These are phyloP conservation scores for Papilio polyxenes DNA, from an alignment of 1,140 invertebrate species.

Conservation along the genomic window DNA sequence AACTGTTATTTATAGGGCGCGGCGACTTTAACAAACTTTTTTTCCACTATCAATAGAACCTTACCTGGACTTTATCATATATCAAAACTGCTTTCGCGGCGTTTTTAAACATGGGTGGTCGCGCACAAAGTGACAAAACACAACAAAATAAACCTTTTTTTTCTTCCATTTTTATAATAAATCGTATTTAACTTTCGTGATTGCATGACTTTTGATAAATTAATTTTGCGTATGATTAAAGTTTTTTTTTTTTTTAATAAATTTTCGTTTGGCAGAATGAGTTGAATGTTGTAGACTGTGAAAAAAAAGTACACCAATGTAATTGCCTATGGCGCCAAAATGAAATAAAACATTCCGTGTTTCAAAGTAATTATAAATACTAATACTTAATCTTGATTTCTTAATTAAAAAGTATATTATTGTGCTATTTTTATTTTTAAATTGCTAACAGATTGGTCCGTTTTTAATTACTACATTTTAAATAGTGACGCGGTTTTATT, in stretches of 20 bases:
- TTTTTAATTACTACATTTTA: neutral
- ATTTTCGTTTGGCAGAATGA: neutral
- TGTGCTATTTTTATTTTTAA: neutral
- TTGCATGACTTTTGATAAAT: constrained; percentile 33
- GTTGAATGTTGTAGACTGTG: neutral
- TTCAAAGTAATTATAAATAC: constrained; percentile 11
- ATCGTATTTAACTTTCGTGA: constrained; percentile 6
- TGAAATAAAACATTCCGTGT: constrained; percentile 23
- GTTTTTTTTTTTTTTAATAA: neutral
- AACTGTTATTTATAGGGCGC: constrained; percentile 42
- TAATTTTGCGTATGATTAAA: constrained; percentile 18
- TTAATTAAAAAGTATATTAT: constrained; percentile 21
- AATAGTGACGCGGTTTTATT: neutral
- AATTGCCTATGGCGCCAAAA: constrained; percentile 23
- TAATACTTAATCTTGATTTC: constrained; percentile 31
- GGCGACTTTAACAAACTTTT: constrained; percentile 43
- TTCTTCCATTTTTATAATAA: neutral
- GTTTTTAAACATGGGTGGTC: constrained; percentile 46
- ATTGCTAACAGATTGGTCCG: neutral
- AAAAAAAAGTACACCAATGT: neutral
- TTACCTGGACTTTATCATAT: constrained; percentile 41
- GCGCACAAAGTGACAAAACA: constrained; percentile 34
- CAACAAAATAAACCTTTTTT: constrained; percentile 30
- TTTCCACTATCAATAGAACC: constrained; percentile 39
- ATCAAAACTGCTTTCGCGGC: constrained; percentile 40